phyloP scores from a whole-genome alignment of 2,888 invertebrate species.

The Chromoteleia sp. region DNA sequence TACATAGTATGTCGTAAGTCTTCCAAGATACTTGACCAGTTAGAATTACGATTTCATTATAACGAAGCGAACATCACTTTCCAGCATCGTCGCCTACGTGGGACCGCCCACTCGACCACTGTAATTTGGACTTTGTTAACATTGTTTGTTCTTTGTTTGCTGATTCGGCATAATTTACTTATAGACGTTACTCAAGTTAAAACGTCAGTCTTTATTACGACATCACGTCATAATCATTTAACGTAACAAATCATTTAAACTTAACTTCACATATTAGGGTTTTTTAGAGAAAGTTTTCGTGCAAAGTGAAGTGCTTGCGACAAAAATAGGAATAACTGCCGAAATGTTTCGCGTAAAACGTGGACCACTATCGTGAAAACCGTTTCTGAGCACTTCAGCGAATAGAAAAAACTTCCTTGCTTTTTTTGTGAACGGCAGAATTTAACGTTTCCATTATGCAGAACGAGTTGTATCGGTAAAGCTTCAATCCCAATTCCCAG shows the following conservation, averaged over 20 bases:
- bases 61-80: conserved; percentile 72
- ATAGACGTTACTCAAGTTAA: neutral
- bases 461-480: conserved; percentile 83
- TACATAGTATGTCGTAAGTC: conserved; percentile 79
- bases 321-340: conserved; percentile 57
- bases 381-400: conserved; percentile 69
- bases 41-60: conserved; percentile 82
- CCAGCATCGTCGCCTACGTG: conserved; percentile 74
- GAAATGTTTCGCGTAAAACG: conserved; percentile 67
- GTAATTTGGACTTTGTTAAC: conserved; percentile 71
- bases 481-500: conserved; percentile 84
- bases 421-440: conserved; percentile 75
- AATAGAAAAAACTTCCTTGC: conserved; percentile 70
- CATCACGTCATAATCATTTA: neutral
- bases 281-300: conserved; percentile 16
- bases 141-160: conserved; percentile 28
- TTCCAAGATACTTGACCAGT: conserved; percentile 79
- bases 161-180: neutral
- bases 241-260: neutral
- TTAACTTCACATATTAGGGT: conserved; percentile 5
- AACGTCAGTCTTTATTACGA: neutral
- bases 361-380: conserved; percentile 64
- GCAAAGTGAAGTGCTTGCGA: conserved; percentile 48
- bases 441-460: conserved; percentile 83
- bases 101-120: conserved; percentile 73